Evolutionary conservation across 1,140 invertebrate genomes (phyloP), one percentile per base, ranked within the genome.

Genomic region (Drosophila trapezifrons): DNA sequence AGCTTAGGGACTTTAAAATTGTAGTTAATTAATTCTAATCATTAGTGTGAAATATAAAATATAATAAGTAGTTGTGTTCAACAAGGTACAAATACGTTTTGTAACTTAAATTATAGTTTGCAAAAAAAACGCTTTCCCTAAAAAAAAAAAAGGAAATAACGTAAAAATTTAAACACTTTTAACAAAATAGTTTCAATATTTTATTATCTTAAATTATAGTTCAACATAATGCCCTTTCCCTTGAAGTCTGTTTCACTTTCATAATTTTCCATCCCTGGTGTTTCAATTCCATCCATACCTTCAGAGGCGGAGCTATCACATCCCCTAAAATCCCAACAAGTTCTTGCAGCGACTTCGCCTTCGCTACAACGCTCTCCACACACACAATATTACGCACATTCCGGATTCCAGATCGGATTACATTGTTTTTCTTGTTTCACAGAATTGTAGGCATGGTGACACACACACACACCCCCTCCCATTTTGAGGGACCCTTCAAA

Each of bases 371-470:
- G 37, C 15, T 18, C 72, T 52, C 55, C 20, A 22, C 58, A 18
- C 58, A 37, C 51, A 87, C 80, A 86, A 83, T 58, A 69, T 87
- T 82, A 69, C 76, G 78, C 56, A 85, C 51, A 71, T 59, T 66
- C 56, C 46, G 58, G 55, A 85, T 63, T 42, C 13, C 59, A 51
- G 62, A 57, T 87, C 83, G 63, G 67, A 64, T 87, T 87, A 87
- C 83, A 87, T 73, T 83, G 79, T 82, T 83, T 77, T 76, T 72
- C 52, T 71, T 45, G 45, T 65, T 79, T 86, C 79, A 69, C 38
- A 54, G 78, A 80, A 80, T 52, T 62, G 70, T 79, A 47, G 65
- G 10, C 27, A 69, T 69, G 65, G 60, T 43, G 46, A 69, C 65
- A 56, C 35, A 56, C 47, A 40, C 40, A 40, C 8, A 18, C n/a